These are phyloP conservation scores for Leptobrachium ailaonicum DNA, from an alignment of 2,113 vertebrate genomes.

Conservation along the genomic window DNA sequence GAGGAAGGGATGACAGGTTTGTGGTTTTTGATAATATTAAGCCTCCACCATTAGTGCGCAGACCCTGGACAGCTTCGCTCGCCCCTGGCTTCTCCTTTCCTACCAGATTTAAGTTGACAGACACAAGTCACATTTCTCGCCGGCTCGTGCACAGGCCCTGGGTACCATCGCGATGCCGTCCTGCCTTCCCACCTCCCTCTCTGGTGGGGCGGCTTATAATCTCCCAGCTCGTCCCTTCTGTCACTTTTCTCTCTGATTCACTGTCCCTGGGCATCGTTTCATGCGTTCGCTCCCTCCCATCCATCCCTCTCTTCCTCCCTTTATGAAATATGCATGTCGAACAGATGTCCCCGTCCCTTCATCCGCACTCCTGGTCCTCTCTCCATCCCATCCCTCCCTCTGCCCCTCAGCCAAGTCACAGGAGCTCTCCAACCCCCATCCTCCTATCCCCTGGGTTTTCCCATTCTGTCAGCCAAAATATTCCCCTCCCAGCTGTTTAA, in stretches of 20 bases:
- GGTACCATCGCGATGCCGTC: neutral
- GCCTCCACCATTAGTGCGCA: too few relatives aligned
- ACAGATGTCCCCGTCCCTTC: slow-evolving; percentile 68
- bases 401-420: slow-evolving; percentile 52
- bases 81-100: too few relatives aligned
- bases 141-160: too few relatives aligned
- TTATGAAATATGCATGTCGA: slow-evolving; percentile 75
- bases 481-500: slow-evolving; percentile 63
- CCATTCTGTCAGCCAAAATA: slow-evolving; percentile 67
- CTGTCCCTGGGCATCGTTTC: slow-evolving; percentile 20
- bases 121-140: too few relatives aligned
- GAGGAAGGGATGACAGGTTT: too few relatives aligned
- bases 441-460: slow-evolving; percentile 58
- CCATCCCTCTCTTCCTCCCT: slow-evolving; percentile 59
- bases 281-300: slow-evolving; percentile 16
- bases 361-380: slow-evolving; percentile 30
- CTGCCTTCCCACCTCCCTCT: slow-evolving; percentile 21
- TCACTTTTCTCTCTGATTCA: slow-evolving; percentile 21
- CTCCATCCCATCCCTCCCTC: slow-evolving; percentile 52
- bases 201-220: neutral
- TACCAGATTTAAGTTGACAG: too few relatives aligned
- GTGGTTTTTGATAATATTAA: too few relatives aligned
- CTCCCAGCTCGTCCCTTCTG: slow-evolving; percentile 9
- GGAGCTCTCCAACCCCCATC: slow-evolving; percentile 54
- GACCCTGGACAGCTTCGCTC: too few relatives aligned